Evolutionary conservation across 2,888 invertebrate genomes (phyloP), one percentile per base, ranked within the genome.

Genomic region (Cecidostiba fungosa): DNA sequence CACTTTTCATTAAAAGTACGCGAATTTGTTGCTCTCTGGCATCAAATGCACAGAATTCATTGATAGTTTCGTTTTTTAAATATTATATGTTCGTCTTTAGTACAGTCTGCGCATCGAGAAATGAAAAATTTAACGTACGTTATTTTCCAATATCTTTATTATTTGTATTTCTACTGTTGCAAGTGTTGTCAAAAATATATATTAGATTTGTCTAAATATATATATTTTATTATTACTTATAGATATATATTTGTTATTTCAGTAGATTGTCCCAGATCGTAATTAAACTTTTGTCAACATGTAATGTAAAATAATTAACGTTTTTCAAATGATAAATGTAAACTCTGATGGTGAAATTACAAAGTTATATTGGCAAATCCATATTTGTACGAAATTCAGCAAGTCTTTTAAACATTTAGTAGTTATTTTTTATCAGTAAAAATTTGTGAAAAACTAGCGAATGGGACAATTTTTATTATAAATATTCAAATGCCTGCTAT

Each of bases 181-280:
- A 85, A 85, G 91, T 90, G 88, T 91, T 91, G 91, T 91, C 91
- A 92, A 92, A 92, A 92, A 92, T 91, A 92, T 89, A 90, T 88
- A 74, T 89, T 89, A 87, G 88, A 82, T 39, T 72, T 72, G n/a
- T 90, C 85, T 88, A 86, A 87, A 88, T 88, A 86, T 87, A 84
- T 88, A 85, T 90, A 89, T 90, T 88, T 87, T 91, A 87, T 90
- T 91, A 91, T 91, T 92, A 88, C 74, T 66, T 77, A 84, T 74
- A 84, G n/a, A n/a, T 85, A 82, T 82, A 81, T 80, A 72, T 77
- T 84, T 84, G 69, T 76, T 77, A 83, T 78, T 85, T 79, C 16
- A 59, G 81, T 85, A 72, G 79, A 86, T 86, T 82, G 86, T 85
- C 86, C 86, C 82, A 72, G 62, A 78, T 85, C 82, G 74, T 86